A percentile compares a stretch with the other conserved stretches of the same genome.
phyloP scores from a whole-genome alignment of 2,113 vertebrate species.

The Prunella himalayana region DNA sequence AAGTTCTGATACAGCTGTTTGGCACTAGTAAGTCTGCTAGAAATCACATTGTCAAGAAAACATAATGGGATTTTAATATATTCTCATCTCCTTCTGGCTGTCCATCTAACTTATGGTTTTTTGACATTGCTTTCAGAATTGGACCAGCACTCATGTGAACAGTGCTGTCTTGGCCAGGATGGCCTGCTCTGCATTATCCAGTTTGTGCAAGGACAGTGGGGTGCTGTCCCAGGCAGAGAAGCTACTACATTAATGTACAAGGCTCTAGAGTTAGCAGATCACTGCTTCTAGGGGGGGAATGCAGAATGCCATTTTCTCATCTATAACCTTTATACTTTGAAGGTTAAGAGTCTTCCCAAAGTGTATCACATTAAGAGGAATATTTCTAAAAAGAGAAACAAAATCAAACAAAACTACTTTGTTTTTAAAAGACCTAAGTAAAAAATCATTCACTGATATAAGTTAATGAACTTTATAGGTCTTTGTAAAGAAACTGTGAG shows the following conservation, averaged over 20 bases:
- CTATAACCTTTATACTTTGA: not conserved
- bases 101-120: not conserved
- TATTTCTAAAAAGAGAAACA: not conserved
- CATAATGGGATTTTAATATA: not conserved
- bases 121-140: not conserved
- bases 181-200: not conserved
- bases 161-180: not conserved
- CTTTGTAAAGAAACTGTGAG: not conserved
- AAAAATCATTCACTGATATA: not conserved
- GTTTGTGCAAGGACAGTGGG: accelerated
- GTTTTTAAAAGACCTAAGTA: not conserved
- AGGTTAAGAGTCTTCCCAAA: not conserved
- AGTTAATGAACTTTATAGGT: not conserved
- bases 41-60: not conserved
- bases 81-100: not conserved
- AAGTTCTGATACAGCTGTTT: not conserved
- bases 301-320: not conserved
- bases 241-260: too few relatives aligned
- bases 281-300: not conserved
- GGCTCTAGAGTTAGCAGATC: not conserved
- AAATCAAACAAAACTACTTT: accelerated
- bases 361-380: not conserved
- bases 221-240: accelerated
- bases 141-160: not conserved
- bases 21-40: not conserved